phyloP scores from a whole-genome alignment of 2,797 vertebrate species.

The Sarcoramphus papa region DNA sequence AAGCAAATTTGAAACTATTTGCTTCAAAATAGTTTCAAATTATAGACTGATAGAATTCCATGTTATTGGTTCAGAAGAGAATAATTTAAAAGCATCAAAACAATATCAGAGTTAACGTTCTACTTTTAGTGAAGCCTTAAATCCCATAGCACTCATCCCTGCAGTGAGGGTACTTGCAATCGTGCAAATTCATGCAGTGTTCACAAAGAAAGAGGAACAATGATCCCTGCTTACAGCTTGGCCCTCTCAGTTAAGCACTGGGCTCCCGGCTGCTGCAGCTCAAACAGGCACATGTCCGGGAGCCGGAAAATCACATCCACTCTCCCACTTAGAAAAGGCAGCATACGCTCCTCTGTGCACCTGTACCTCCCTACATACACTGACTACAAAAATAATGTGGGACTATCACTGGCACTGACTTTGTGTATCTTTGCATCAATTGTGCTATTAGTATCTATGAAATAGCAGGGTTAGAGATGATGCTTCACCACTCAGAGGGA shows the following conservation, averaged over 20 bases:
- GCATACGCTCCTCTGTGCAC: not conserved
- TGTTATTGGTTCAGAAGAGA: not conserved
- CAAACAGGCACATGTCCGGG: not conserved
- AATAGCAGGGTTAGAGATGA: not conserved
- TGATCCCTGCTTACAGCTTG: not conserved
- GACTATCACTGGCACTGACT: not conserved
- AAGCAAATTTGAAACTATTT: not conserved
- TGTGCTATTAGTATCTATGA: not conserved
- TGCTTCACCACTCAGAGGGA: not conserved
- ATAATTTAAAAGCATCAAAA: not conserved
- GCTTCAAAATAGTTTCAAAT: not conserved
- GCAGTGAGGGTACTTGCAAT: not conserved
- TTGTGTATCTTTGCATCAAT: not conserved
- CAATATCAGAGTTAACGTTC: not conserved
- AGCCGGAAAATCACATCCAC: not conserved
- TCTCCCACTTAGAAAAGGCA: not conserved
- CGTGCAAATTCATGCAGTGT: not conserved
- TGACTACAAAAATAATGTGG: not conserved
- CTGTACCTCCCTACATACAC: not conserved
- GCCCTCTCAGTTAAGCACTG: not conserved
- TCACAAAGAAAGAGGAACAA: not conserved
- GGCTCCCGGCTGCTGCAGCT: conserved; percentile 11
- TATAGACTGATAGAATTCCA: not conserved
- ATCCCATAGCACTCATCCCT: not conserved
- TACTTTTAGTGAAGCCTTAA: conserved; percentile 8